Conservation (phyloP, 2,888 invertebrate genomes). For the Microdon myrmicae region DNA sequence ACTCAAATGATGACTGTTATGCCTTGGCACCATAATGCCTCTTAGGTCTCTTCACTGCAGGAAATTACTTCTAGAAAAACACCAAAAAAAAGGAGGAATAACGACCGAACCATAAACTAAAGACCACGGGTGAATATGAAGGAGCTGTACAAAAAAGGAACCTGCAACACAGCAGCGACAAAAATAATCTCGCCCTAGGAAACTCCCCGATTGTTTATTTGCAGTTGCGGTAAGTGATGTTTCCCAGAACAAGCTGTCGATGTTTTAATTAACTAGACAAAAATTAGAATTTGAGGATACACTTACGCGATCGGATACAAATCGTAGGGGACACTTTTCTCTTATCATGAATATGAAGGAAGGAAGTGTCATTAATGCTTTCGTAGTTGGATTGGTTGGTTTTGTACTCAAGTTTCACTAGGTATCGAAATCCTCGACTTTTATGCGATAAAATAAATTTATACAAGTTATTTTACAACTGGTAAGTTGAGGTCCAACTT, state of each 20-base stretch:
- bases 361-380: too few species aligned
- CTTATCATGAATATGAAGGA: too few species aligned
- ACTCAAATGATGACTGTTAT: conserved; percentile 8
- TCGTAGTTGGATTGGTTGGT: too few species aligned
- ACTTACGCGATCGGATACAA: too few species aligned
- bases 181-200: conserved; percentile 21
- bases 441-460: too few species aligned
- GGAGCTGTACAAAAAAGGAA: conserved; percentile 34
- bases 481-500: too few species aligned
- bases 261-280: conserved; percentile 43
- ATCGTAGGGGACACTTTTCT: too few species aligned
- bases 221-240: conserved; percentile 40
- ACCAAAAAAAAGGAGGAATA: conserved; percentile 26
- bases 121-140: conserved; percentile 19
- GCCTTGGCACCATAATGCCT: too few species aligned
- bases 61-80: conserved; percentile 45
- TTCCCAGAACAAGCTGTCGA: conserved; percentile 29
- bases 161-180: conserved; percentile 17
- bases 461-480: too few species aligned
- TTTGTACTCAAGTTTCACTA: too few species aligned
- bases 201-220: conserved; percentile 34
- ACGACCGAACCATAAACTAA: conserved; percentile 42
- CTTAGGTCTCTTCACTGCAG: conserved; percentile 31
- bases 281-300: too few species aligned
- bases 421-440: too few species aligned